phyloP scores from a whole-genome alignment of 2,888 invertebrate genomes.

The Stegana nigrithorax region DNA sequence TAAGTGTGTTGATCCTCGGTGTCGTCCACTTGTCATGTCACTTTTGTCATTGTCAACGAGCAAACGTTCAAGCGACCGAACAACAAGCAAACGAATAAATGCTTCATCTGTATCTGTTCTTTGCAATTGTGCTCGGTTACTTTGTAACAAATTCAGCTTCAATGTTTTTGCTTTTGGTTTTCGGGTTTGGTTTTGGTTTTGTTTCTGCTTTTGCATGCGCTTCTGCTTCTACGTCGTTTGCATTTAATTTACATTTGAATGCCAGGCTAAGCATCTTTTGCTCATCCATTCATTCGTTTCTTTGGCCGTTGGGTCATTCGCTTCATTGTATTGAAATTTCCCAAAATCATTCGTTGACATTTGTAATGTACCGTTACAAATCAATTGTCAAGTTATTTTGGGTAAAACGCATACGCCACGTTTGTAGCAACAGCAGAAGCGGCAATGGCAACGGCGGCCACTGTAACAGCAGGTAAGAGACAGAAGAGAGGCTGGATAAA shows the following conservation, averaged over 20 bases:
- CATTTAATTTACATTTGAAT: constrained; percentile 38
- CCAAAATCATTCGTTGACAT: constrained; percentile 38
- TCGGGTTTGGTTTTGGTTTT: background rate
- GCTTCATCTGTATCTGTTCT: constrained; percentile 16
- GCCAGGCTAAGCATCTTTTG: constrained; percentile 10
- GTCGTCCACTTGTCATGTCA: constrained; percentile 60
- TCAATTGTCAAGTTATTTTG: constrained; percentile 50
- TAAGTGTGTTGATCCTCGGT: constrained; percentile 28
- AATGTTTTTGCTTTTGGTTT: background rate
- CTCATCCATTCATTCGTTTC: background rate
- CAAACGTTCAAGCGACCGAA: too few species aligned
- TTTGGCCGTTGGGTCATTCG: background rate
- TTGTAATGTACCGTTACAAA: constrained; percentile 55
- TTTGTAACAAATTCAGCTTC: background rate
- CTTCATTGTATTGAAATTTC: constrained; percentile 2
- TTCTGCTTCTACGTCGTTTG: constrained; percentile 13
- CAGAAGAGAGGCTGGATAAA: too few species aligned
- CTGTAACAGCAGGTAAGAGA: too few species aligned
- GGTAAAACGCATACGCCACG: background rate
- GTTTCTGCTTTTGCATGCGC: background rate
- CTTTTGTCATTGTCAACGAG: constrained; percentile 50
- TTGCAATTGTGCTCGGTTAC: background rate
- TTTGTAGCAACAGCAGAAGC: too few species aligned
- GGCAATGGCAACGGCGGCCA: too few species aligned
- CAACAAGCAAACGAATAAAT: background rate